These are phyloP conservation scores for Gadus chalcogrammus DNA, from an alignment of 2,113 vertebrate species.

Conservation along the genomic window DNA sequence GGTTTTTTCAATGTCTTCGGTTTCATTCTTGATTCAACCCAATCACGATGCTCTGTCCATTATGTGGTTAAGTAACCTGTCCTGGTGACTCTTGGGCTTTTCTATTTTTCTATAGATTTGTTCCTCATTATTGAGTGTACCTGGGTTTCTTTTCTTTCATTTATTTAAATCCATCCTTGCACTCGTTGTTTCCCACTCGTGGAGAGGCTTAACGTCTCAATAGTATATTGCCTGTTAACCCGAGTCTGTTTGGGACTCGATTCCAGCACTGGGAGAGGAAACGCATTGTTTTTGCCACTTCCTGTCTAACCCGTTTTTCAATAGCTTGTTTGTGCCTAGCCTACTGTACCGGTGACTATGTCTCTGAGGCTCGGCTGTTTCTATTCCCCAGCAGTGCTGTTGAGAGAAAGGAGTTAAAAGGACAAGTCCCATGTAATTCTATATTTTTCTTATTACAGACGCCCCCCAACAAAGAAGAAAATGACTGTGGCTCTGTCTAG, in stretches of 20 bases:
- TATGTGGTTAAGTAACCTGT: no score
- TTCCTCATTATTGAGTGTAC: no score
- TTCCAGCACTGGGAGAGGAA: conserved; percentile 38
- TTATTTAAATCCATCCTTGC: not conserved
- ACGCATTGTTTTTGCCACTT: conserved; percentile 58
- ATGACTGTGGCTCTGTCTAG: no score
- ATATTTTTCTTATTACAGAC: no score
- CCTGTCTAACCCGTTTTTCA: conserved; percentile 67
- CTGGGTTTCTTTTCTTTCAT: not conserved
- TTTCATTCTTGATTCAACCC: no score
- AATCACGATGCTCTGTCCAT: no score
- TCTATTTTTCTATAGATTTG: no score
- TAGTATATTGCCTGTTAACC: conserved; percentile 33
- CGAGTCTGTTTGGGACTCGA: conserved; percentile 27
- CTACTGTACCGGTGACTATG: conserved; percentile 5
- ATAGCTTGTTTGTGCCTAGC: conserved; percentile 21
- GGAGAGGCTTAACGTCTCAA: not conserved
- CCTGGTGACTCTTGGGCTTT: no score
- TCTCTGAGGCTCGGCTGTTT: not conserved
- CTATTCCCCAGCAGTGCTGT: not conserved
- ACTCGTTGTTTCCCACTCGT: no score
- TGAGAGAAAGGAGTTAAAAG: not conserved
- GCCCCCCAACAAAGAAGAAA: no score
- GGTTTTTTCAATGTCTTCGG: no score
- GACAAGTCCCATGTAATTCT: no score